A percentile compares a stretch with the other conserved stretches of the same genome.
These are phyloP conservation scores for Lasius platythorax DNA, from an alignment of 2,888 invertebrate species.

Conservation along the genomic window DNA sequence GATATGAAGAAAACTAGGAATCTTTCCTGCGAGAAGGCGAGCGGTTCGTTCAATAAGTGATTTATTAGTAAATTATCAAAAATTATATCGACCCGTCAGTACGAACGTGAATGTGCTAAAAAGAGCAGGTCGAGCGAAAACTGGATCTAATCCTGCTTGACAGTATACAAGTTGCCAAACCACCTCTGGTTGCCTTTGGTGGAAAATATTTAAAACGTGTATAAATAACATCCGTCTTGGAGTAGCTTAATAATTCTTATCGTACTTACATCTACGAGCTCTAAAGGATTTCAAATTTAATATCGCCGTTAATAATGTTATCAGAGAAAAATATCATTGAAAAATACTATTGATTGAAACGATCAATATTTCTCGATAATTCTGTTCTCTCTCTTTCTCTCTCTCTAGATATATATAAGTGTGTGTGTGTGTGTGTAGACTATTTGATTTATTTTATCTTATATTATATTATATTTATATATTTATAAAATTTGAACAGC, in stretches of 20 bases:
- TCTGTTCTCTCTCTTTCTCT: neutral
- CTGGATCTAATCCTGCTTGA: conserved; percentile 61
- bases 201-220: conserved; percentile 35
- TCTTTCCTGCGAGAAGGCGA: conserved; percentile 38
- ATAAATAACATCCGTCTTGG: conserved; percentile 38
- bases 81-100: conserved; percentile 58
- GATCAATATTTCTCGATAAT: neutral
- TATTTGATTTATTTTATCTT: neutral
- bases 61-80: conserved; percentile 58
- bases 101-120: conserved; percentile 34
- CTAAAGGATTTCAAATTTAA: conserved; percentile 25
- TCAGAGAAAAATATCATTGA: neutral
- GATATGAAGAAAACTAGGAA: conserved; percentile 9
- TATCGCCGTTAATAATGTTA: conserved; percentile 11
- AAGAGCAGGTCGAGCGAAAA: conserved; percentile 40
- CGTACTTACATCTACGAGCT: neutral
- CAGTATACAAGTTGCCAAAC: conserved; percentile 37
- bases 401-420: neutral
- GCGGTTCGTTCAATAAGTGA: conserved; percentile 43
- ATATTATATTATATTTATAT: neutral
- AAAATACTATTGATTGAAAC: neutral
- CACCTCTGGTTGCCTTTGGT: conserved; percentile 31
- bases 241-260: conserved; percentile 20
- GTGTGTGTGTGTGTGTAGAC: too few species aligned
- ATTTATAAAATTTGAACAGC: neutral